Percentiles rank a stretch among this genome's conserved stretches.
Evolutionary conservation across 2,113 vertebrate genomes (phyloP).

Genomic region (Siniperca chuatsi): DNA sequence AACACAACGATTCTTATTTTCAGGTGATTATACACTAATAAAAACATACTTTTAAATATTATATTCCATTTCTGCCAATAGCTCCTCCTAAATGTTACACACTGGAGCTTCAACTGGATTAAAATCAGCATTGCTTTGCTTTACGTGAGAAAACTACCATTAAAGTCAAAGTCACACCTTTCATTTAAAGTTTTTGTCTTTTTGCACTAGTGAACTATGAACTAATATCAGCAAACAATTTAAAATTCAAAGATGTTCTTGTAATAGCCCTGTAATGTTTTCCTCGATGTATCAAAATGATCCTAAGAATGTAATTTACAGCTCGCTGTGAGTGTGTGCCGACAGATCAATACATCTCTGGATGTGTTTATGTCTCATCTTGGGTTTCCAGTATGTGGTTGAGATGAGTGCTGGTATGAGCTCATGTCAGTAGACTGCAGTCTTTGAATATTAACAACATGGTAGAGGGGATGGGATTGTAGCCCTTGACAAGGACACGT

Average conservation of each 20-base stretch:
- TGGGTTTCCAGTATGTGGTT: slow-evolving; percentile 1
- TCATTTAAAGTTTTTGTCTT: background rate
- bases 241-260: background rate
- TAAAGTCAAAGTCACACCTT: background rate
- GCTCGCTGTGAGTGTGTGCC: background rate
- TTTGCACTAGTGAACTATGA: background rate
- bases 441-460: slow-evolving; percentile 67
- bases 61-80: too few relatives aligned
- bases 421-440: slow-evolving; percentile 63
- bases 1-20: too few relatives aligned
- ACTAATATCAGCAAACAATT: background rate
- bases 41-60: too few relatives aligned
- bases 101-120: too few relatives aligned
- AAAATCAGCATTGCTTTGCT: background rate
- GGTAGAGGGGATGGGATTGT: slow-evolving; percentile 15
- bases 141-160: background rate
- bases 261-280: background rate
- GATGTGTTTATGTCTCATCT: background rate
- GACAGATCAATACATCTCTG: background rate
- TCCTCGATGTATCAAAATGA: background rate
- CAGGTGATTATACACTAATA: too few relatives aligned
- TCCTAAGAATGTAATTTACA: background rate
- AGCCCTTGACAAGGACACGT: slow-evolving; percentile 22
- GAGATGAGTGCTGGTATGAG: slow-evolving; percentile 32
- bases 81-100: too few relatives aligned